Evolutionary conservation across 2,888 invertebrate genomes (phyloP).

Genomic region (Thereva nobilitata): DNA sequence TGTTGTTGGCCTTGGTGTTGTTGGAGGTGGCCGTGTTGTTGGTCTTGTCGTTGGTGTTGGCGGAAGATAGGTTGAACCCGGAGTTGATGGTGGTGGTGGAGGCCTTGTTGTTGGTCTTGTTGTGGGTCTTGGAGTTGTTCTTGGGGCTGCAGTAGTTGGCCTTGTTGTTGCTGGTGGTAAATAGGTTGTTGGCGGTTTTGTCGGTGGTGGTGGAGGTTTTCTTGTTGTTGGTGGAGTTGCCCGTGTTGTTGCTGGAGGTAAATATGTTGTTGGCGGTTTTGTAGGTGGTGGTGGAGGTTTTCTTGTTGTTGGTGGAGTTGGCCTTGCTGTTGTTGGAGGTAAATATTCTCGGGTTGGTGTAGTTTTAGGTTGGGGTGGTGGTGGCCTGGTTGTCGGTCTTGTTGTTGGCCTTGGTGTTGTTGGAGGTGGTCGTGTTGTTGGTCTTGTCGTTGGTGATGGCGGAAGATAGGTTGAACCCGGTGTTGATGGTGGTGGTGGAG

Average conservation of each 20-base stretch:
- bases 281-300: not conserved
- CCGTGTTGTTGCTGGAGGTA: not conserved
- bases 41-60: constrained; percentile 44
- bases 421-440: constrained; percentile 43
- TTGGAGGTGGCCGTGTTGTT: not conserved
- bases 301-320: constrained; percentile 27
- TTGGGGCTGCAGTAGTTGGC: constrained; percentile 42
- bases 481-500: constrained; percentile 32
- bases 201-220: constrained; percentile 32
- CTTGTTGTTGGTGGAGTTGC: constrained; percentile 29
- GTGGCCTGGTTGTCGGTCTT: constrained; percentile 3
- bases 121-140: constrained; percentile 11
- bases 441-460: constrained; percentile 40
- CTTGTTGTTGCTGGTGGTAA: constrained; percentile 44
- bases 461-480: constrained; percentile 24
- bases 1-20: constrained; percentile 26
- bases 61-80: constrained; percentile 25
- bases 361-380: constrained; percentile 30
- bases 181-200: constrained; percentile 45
- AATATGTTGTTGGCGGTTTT: constrained; percentile 21
- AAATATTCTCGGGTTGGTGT: not conserved
- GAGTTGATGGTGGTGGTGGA: no score
- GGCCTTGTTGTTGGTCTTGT: not conserved
- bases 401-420: constrained; percentile 39
- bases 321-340: constrained; percentile 28